A percentile compares a stretch with the other conserved stretches of the same genome.
Conservation (phyloP, 2,113 vertebrate species). For the Enhydra lutris region DNA sequence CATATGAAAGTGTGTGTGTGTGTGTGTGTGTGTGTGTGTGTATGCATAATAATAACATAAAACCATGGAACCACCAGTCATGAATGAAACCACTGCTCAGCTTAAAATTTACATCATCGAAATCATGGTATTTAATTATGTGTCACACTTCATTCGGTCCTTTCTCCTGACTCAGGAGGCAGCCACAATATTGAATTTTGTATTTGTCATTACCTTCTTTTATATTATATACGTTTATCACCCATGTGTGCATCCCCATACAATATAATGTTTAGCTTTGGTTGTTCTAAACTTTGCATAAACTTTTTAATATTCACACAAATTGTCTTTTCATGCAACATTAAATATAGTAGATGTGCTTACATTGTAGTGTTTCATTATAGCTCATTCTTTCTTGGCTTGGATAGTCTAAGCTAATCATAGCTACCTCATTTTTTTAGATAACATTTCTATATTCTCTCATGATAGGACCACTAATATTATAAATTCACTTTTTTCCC, state of each 20-base stretch:
- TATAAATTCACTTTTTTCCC: not conserved
- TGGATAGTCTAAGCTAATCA: not conserved
- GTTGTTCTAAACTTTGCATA: not conserved
- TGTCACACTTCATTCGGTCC: not conserved
- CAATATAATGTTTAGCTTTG: not conserved
- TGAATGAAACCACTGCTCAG: not conserved
- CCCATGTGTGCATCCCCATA: not conserved
- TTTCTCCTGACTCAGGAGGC: not conserved
- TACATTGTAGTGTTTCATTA: not conserved
- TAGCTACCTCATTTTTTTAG: not conserved
- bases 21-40: too few species aligned
- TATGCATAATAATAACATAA: not conserved
- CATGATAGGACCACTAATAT: not conserved
- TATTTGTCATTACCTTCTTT: not conserved
- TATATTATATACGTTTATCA: not conserved
- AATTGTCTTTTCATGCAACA: not conserved
- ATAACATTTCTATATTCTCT: not conserved
- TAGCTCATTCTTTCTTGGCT: not conserved
- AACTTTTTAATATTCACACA: not conserved
- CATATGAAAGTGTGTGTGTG: not conserved
- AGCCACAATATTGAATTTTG: not conserved
- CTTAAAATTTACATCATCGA: not conserved
- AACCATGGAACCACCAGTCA: not conserved
- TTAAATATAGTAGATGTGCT: not conserved
- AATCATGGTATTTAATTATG: not conserved